These are phyloP conservation scores for Drosophila takahashii DNA, from an alignment of 1,140 invertebrate species.

Conservation along the genomic window DNA sequence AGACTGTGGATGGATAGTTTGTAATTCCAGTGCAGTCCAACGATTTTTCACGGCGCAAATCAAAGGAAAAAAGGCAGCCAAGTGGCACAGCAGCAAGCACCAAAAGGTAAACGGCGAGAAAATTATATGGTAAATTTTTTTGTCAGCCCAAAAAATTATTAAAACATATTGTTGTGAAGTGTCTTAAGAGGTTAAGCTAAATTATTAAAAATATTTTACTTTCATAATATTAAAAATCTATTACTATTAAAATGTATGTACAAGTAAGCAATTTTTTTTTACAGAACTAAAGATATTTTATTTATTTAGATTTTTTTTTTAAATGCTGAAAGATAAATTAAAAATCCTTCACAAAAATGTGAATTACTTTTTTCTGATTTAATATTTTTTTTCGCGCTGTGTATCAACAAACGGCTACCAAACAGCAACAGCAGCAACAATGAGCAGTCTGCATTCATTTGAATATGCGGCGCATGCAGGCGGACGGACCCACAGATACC, in stretches of 20 bases:
- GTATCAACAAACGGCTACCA: slow-evolving; percentile 15
- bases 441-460: slow-evolving; percentile 70
- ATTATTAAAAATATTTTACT: no score
- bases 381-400: background rate
- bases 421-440: slow-evolving; percentile 25
- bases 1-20: slow-evolving; percentile 37
- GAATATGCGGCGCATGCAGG: slow-evolving; percentile 73
- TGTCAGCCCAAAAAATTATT: background rate
- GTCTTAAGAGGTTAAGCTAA: no score
- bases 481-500: slow-evolving; percentile 43
- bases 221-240: no score
- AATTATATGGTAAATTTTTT: background rate
- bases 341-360: background rate
- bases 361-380: no score
- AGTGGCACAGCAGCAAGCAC: slow-evolving; percentile 51
- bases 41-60: slow-evolving; percentile 70
- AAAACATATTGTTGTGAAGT: no score
- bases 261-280: no score
- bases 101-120: slow-evolving; percentile 2
- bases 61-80: slow-evolving; percentile 74
- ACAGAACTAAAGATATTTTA: no score
- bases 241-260: no score
- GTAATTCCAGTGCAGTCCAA: slow-evolving; percentile 37
- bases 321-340: no score
- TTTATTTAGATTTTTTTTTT: no score